A percentile compares a stretch with the other conserved stretches of the same genome.
phyloP scores from a whole-genome alignment of 2,797 vertebrate species.

The Sternotherus odoratus region DNA sequence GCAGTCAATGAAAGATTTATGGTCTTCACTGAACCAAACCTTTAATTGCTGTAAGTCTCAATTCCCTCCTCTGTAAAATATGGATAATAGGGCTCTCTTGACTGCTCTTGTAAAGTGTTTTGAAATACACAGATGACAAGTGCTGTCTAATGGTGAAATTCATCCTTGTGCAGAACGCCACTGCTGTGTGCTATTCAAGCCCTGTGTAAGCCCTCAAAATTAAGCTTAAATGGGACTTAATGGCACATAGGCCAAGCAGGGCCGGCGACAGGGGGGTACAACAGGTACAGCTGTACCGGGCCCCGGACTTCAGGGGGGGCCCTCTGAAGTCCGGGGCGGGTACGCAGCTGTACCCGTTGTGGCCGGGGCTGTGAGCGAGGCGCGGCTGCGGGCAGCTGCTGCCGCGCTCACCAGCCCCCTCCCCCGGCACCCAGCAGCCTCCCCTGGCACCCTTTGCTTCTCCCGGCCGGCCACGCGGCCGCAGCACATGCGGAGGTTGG shows the following conservation, averaged over 20 bases:
- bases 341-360: no score
- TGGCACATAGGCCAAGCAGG: not conserved
- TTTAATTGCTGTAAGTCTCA: not conserved
- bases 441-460: no score
- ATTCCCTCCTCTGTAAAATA: not conserved
- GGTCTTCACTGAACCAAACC: not conserved
- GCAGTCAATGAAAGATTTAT: not conserved
- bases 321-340: no score
- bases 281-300: no score
- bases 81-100: not conserved
- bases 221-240: not conserved
- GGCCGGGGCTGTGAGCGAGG: no score
- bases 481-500: no score
- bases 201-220: not conserved
- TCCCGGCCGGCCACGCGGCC: no score
- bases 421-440: no score
- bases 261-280: no score
- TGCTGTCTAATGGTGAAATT: not conserved
- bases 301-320: no score
- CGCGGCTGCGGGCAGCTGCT: no score
- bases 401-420: no score
- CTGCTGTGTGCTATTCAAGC: not conserved
- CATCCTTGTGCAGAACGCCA: not conserved
- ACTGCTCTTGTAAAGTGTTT: not conserved
- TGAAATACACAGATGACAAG: not conserved